phyloP scores from a whole-genome alignment of 1,140 invertebrate species.

The Eufriesea mexicana region DNA sequence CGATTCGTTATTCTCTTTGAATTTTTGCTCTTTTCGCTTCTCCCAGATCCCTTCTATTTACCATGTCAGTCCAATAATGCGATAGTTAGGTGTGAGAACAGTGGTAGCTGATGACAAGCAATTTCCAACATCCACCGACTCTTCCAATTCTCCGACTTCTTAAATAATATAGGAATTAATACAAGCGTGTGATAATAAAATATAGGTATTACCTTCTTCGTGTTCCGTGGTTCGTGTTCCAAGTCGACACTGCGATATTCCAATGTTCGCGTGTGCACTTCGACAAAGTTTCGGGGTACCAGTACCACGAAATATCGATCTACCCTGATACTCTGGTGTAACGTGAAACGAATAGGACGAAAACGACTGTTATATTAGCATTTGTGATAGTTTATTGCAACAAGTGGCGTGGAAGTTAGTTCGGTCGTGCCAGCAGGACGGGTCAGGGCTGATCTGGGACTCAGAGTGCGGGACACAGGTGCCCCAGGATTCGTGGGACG shows the following conservation, averaged over 20 bases:
- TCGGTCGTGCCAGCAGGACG: not conserved
- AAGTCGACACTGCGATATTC: too few species aligned
- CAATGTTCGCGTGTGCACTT: too few species aligned
- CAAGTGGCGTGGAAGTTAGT: not conserved
- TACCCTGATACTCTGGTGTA: too few species aligned
- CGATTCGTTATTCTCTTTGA: constrained; percentile 67
- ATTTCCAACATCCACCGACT: not conserved
- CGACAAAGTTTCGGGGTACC: too few species aligned
- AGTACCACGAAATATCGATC: too few species aligned
- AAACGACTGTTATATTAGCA: not conserved
- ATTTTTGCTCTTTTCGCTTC: constrained; percentile 56
- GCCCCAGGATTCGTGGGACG: constrained; percentile 13
- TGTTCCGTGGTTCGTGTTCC: too few species aligned
- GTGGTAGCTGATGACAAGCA: not conserved
- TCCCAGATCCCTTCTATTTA: constrained; percentile 35
- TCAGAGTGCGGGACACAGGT: constrained; percentile 8
- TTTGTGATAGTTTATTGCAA: not conserved
- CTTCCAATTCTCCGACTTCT: too few species aligned
- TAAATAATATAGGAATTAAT: too few species aligned
- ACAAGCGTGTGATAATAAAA: too few species aligned
- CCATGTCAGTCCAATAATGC: constrained; percentile 9
- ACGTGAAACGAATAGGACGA: not conserved
- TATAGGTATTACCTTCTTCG: too few species aligned
- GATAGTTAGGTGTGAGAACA: constrained; percentile 16
- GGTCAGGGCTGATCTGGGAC: not conserved